Evolutionary conservation across 2,113 vertebrate genomes (phyloP), one percentile per base, ranked within the genome.

Genomic region (Micronycteris hirsuta): DNA sequence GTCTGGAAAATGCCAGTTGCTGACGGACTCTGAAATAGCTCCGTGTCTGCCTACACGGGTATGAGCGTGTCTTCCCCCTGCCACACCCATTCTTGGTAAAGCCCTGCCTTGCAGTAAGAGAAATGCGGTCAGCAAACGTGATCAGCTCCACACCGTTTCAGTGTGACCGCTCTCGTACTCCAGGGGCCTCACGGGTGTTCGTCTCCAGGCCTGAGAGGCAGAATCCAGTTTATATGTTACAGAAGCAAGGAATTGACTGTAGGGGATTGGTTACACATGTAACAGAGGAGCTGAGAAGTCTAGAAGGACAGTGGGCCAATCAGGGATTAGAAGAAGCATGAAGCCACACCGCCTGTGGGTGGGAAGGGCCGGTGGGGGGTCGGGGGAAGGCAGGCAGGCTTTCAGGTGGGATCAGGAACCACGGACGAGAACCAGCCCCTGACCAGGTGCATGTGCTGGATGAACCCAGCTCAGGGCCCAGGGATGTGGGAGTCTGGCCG

Each of bases 401-500:
- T 11, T 41, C 45, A n/a, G 49, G n/a, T 54, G 12, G 33, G 28
- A 19, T 61, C 24, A 38, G 9, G 52, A 47, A 20, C n/a, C 3
- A 49, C 0, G 3, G 47, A 56, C 8, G 61, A 84, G 33, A 91
- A 20, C 28, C 49, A 7, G 13, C 4, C 20, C 3, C 9, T 49
- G n/a, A 3, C 71, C 63, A 5, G 36, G 41, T 1, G 33, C 17
- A 11, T 74, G 17, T 49, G 19, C 1, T 33, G 77, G 31, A 45
- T 83, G 80, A 70, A 45, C 2, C 5, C n/a, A 19, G 7, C 24
- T 22, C 19, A 7, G 56, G 52, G 10, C 17, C 10, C 49, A 54
- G 20, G 7, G 65, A 6, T 0, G 1, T 5, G 8, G 54, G 45
- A 36, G 15, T 24, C 31, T 45, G 52, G 24, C 61, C 4, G 0